Base-by-base conservation (phyloP, 2,888 invertebrate genomes). In the Pogonocherus hispidulus region DNA sequence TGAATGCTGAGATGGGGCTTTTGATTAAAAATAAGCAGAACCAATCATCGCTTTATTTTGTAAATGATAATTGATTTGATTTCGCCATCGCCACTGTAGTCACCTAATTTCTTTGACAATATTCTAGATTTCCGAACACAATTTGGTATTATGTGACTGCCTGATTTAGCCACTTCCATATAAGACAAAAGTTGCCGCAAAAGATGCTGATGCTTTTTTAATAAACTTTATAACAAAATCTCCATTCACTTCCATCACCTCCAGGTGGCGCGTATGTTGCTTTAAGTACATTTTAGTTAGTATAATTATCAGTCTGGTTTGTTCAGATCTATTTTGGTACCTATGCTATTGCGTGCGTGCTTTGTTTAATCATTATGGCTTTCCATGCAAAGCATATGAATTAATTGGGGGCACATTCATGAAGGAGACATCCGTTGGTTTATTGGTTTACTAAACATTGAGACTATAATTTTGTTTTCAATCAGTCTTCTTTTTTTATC, bases 331-430 rank as follows among this genome's bases (percentile, higher is more conserved):
- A 52, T 52, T 52, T 52, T 52, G 32, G 52, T 35, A 32, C 5
- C 14, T 27, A 27, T 27, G 3, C 3, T 8, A 27, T 27, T 47
- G 47, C 55, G 55, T 64, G 55, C 52, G 47, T 55, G 55, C 52
- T 63, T 37, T 23, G 63, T 37, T 56, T 56, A 55, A 64, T 52
- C 47, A 44, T 59, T 19, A 18, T 20, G 35, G 47, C 11, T 49
- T 27, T 19, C 22, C 59, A 59, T 47, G 59, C 59, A 20, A 32
- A 27, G 47, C 59, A 49, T 59, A 59, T 8, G 47, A 59, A 59
- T 59, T 23, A 19, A 23, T 18, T 23, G 16, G 8, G 32, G 32
- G 27, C 54, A 16, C 41, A 47, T 46, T 19, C 11, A 16, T 41
- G 59, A 59, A 59, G 47, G n/a, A 47, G 32, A 20, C 47, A 59